A percentile compares a stretch with the other conserved stretches of the same genome.
Evolutionary conservation across 2,113 vertebrate genomes (phyloP).

Genomic region (Ellobius talpinus): DNA sequence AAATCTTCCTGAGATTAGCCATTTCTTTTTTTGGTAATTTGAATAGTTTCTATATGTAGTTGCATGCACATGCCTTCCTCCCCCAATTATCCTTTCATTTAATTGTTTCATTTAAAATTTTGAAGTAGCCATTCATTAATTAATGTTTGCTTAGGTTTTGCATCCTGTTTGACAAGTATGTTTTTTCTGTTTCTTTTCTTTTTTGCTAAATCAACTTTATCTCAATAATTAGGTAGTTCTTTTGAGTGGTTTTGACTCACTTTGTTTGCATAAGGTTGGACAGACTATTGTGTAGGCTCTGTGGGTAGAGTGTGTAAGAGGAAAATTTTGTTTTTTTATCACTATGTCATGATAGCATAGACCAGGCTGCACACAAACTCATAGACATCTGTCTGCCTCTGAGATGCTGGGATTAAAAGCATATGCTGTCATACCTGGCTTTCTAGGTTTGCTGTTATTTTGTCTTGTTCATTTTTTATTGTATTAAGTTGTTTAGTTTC

Average conservation of each 20-base stretch:
- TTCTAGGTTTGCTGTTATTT: not conserved
- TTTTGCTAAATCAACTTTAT: not conserved
- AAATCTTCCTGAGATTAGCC: not conserved
- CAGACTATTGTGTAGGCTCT: not conserved
- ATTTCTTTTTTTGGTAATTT: conserved; percentile 42
- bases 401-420: not conserved
- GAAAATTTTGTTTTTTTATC: not conserved
- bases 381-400: not conserved
- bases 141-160: not conserved
- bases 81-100: not conserved
- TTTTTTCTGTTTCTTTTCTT: conserved; percentile 5
- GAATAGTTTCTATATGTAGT: not conserved
- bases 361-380: not conserved
- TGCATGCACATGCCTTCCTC: not conserved
- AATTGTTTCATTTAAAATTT: conserved; percentile 28
- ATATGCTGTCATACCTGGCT: not conserved
- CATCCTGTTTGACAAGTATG: conserved; percentile 22
- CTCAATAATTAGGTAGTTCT: conserved; percentile 46
- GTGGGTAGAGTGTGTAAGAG: not conserved
- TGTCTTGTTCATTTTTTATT: not conserved
- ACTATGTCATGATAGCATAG: not conserved
- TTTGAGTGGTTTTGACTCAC: conserved; percentile 46
- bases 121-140: conserved; percentile 47
- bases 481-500: not conserved
- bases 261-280: not conserved